Conservation (phyloP, 2,888 invertebrate genomes). For the Eristalinus sepulchralis region DNA sequence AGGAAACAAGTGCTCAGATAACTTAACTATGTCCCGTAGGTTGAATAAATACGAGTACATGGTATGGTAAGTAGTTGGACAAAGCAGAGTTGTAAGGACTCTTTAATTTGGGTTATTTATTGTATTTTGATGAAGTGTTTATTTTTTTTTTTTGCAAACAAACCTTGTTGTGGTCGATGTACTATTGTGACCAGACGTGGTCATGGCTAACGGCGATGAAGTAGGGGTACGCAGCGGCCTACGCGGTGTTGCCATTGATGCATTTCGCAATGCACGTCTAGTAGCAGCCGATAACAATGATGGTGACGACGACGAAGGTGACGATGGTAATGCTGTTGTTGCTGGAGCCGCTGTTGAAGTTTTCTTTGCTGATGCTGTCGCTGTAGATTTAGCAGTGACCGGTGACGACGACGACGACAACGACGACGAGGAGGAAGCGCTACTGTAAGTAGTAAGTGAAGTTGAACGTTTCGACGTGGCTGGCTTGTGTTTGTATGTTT, state of each 20-base stretch:
- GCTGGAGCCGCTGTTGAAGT: slow-evolving; percentile 11
- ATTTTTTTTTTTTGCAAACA: slow-evolving; percentile 73
- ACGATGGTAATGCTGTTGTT: slow-evolving; percentile 51
- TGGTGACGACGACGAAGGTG: slow-evolving; percentile 11
- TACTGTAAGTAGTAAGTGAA: slow-evolving; percentile 64
- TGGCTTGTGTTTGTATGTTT: slow-evolving; percentile 19
- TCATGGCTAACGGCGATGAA: slow-evolving; percentile 80
- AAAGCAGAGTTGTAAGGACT: slow-evolving; percentile 9
- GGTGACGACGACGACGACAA: slow-evolving; percentile 18
- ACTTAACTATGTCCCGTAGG: not conserved
- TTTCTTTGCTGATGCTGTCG: not conserved
- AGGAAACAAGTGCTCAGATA: not conserved
- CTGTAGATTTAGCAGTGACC: slow-evolving; percentile 34
- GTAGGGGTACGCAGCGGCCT: slow-evolving; percentile 79
- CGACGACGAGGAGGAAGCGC: slow-evolving; percentile 56
- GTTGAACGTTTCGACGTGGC: slow-evolving; percentile 61
- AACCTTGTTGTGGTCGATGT: slow-evolving; percentile 80
- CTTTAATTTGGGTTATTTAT: slow-evolving; percentile 4
- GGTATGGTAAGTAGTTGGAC: not conserved
- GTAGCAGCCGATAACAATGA: slow-evolving; percentile 72
- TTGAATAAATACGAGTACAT: not conserved
- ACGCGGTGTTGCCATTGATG: slow-evolving; percentile 77
- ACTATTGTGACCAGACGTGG: slow-evolving; percentile 75
- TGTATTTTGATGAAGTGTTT: slow-evolving; percentile 39
- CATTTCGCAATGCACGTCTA: slow-evolving; percentile 75